Evolutionary conservation across 1,140 invertebrate species (phyloP), one percentile per base, ranked within the genome.

Genomic region (Pogonognathellus flavescens): DNA sequence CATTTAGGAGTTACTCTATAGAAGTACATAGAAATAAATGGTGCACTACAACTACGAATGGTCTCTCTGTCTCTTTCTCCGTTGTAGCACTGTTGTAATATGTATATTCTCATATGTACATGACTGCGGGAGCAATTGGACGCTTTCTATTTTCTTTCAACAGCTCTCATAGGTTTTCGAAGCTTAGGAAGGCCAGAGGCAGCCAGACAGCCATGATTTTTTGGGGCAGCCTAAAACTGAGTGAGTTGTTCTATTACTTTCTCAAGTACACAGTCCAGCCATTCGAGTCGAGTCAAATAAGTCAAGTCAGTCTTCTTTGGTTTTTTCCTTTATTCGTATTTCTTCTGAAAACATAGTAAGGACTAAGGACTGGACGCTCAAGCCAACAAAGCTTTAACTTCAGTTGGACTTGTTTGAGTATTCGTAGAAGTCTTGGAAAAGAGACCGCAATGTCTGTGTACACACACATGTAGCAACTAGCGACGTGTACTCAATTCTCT

Each of bases 321-420:
- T 76, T 76, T 76, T 76, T 76, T 76, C 41, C 31, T 76, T 76
- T 31, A 76, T 76, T 76, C 41, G 70, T 76, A n/a, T 49, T 76
- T 31, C 41, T 76, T 50, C 25, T 76, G 70, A n/a, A 72, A 72
- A 72, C 53, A 57, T 25, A 31, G 14, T 16, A 9, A 31, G 62
- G 11, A 72, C 53, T 41, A 1, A 25, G 62, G 20, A 16, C 8
- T 13, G 14, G 41, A 16, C 25, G 25, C 31, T 76, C 41, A 76
- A 76, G 14, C 16, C 41, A 76, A 76, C 70, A 76, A 50, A 76
- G 41, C 25, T 18, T 76, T 50, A 16, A 76, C 70, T 76, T n/a
- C n/a, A 20, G 18, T 62, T 62, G 13, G 14, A 50, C 18, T 62
- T 62, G 59, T 62, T 62, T 62, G 59, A 62, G 59, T 62, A 20